Evolutionary conservation across 2,888 invertebrate genomes (phyloP).

Genomic region (Germaria angustata): DNA sequence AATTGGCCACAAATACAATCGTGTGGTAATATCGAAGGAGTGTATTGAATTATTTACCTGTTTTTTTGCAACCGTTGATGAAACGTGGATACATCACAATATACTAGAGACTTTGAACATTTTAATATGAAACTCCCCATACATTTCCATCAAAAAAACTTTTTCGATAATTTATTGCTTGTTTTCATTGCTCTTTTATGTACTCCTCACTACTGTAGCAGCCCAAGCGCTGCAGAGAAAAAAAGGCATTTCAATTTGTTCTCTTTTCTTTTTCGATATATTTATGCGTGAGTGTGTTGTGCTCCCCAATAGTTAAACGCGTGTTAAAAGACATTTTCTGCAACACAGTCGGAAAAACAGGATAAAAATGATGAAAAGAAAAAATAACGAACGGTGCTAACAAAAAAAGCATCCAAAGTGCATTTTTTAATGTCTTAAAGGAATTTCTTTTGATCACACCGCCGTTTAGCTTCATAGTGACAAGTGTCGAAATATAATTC

Average conservation of each 20-base stretch:
- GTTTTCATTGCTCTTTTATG: slow-evolving; percentile 15
- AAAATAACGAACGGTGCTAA: background rate
- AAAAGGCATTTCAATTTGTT: background rate
- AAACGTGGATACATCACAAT: too few species aligned
- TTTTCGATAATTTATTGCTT: slow-evolving; percentile 53
- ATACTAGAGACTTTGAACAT: too few species aligned
- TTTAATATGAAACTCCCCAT: slow-evolving; percentile 15
- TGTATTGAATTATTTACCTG: too few species aligned
- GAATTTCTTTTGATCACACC: slow-evolving; percentile 61
- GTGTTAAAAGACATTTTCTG: slow-evolving; percentile 45
- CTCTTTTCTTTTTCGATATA: background rate
- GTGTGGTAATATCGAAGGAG: too few species aligned
- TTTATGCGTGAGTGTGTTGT: background rate
- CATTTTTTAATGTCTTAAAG: slow-evolving; percentile 58
- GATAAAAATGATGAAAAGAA: slow-evolving; percentile 10
- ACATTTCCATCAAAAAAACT: background rate
- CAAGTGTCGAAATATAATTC: slow-evolving; percentile 67
- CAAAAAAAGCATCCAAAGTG: slow-evolving; percentile 38
- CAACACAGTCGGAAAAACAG: slow-evolving; percentile 7
- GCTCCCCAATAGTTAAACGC: slow-evolving; percentile 4
- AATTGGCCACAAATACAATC: too few species aligned
- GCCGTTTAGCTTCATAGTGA: slow-evolving; percentile 62
- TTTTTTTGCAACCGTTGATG: too few species aligned
- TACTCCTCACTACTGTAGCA: background rate
- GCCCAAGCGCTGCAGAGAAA: background rate